Evolutionary conservation across 2,797 vertebrate species (phyloP).

Genomic region (Harpagifer antarcticus): DNA sequence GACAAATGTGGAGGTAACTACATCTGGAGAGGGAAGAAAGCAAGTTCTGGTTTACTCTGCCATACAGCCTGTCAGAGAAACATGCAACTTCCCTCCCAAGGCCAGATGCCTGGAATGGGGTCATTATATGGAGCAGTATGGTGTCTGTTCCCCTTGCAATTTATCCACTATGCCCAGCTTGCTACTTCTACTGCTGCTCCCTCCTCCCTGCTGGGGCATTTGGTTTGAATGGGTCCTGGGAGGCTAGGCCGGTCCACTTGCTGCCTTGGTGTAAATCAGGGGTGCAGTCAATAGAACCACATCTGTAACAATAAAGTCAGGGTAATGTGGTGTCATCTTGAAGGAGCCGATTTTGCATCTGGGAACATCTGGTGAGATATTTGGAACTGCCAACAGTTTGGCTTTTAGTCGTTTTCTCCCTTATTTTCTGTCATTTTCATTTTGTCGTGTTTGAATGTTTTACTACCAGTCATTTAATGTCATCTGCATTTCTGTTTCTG

Average conservation of each 20-base stretch:
- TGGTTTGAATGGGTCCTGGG: conserved; percentile 60
- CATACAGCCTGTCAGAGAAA: conserved; percentile 48
- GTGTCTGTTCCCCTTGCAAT: conserved; percentile 57
- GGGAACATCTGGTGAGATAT: conserved; percentile 81
- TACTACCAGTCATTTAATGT: conserved; percentile 39
- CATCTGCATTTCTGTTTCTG: conserved; percentile 13
- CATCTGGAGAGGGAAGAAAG: conserved; percentile 51
- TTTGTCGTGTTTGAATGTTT: conserved; percentile 18
- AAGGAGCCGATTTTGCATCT: conserved; percentile 64
- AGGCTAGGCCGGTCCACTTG: conserved; percentile 48
- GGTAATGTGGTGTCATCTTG: conserved; percentile 72
- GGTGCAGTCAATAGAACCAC: conserved; percentile 71
- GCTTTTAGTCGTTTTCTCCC: conserved; percentile 47
- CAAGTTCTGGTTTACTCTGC: conserved; percentile 37
- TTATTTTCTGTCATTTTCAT: conserved; percentile 42
- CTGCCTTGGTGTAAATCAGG: conserved; percentile 75
- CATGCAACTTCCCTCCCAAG: conserved; percentile 56
- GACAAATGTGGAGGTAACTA: conserved; percentile 54
- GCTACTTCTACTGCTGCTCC: conserved; percentile 47
- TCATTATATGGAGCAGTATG: conserved; percentile 62
- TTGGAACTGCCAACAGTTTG: conserved; percentile 60
- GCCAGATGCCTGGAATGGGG: conserved; percentile 61
- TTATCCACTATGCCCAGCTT: conserved; percentile 54
- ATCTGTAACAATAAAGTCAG: conserved; percentile 83
- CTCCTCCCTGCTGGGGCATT: conserved; percentile 48